Evolutionary conservation across 2,888 invertebrate genomes (phyloP), one percentile per base, ranked within the genome.

Genomic region (Tinea trinotella): DNA sequence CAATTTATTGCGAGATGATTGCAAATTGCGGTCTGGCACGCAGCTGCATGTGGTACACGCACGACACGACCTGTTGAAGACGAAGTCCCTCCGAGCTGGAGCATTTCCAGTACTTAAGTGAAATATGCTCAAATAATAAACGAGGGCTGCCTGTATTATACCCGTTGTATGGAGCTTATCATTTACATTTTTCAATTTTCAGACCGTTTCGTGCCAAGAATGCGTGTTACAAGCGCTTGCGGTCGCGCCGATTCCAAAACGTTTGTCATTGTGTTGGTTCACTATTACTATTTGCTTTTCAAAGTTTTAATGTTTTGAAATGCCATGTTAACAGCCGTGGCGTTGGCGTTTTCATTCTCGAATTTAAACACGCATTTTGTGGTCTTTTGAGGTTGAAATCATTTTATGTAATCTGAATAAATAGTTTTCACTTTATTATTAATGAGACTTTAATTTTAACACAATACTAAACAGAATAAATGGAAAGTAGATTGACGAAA

Each of bases 171-270:
- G 18, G 20, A 53, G 57, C 57, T 82, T 83, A 82, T 78, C 80
- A 83, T 85, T 83, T 77, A 82, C 75, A 83, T 83, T 84, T 85
- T 84, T 84, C 84, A 84, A 83, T 84, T 76, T 68, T 60, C 71
- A 64, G 60, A 65, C 60, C 61, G 57, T 65, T 61, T 64, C 63
- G 66, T 83, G 82, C 83, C 83, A 83, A 80, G 68, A 67, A 68
- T 69, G 73, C 69, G 67, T 50, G 56, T 44, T 48, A 48, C 48
- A 48, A 17, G 18, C 48, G 20, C 17, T 48, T 48, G 20, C 19
- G 48, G 20, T 10, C 48, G 48, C 48, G 48, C 40, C 40, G 40
- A 40, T 15, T 40, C 40, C 40, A 40, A 40, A 36, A 34, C 24
- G 15, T 30, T 34, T 24, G 36, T 44, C 17, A 22, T 54, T 54